Conservation (phyloP, 2,113 vertebrate genomes). For the Oreochromis spilurus region DNA sequence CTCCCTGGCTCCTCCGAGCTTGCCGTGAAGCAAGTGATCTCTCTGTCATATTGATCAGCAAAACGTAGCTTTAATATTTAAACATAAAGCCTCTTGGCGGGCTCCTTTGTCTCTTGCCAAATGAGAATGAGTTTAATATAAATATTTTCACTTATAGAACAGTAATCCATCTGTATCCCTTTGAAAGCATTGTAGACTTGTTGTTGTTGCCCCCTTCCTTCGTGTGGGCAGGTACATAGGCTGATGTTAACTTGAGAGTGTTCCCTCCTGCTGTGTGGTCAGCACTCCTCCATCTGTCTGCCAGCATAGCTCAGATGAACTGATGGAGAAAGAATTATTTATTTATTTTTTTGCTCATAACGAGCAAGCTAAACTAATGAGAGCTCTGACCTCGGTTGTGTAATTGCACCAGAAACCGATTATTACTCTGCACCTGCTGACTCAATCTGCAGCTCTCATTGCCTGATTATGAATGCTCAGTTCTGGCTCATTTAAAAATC, state of each 20-base stretch:
- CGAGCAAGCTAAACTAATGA: slow-evolving; percentile 3
- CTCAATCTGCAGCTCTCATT: not conserved
- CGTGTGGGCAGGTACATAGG: slow-evolving; percentile 19
- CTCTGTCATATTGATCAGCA: slow-evolving; percentile 30
- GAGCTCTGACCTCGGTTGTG: slow-evolving; percentile 40
- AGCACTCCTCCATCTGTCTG: slow-evolving; percentile 38
- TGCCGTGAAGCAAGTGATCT: slow-evolving; percentile 21
- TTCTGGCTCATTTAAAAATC: not conserved
- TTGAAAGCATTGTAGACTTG: not conserved
- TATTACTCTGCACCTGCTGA: slow-evolving; percentile 30
- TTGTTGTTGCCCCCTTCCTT: not conserved
- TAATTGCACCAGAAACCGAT: slow-evolving; percentile 35
- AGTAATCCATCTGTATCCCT: not conserved
- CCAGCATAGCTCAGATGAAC: slow-evolving; percentile 16
- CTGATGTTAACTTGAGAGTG: slow-evolving; percentile 28
- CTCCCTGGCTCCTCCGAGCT: not conserved
- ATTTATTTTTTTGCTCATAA: not conserved
- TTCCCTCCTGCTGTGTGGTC: slow-evolving; percentile 27
- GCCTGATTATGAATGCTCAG: not conserved
- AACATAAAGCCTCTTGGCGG: not conserved
- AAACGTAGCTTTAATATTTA: slow-evolving; percentile 35
- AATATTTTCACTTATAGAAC: not conserved
- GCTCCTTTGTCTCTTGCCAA: slow-evolving; percentile 6
- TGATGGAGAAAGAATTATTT: not conserved
- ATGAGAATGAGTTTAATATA: not conserved